Evolutionary conservation across 2,113 vertebrate genomes (phyloP).

Genomic region (Maylandia zebra): DNA sequence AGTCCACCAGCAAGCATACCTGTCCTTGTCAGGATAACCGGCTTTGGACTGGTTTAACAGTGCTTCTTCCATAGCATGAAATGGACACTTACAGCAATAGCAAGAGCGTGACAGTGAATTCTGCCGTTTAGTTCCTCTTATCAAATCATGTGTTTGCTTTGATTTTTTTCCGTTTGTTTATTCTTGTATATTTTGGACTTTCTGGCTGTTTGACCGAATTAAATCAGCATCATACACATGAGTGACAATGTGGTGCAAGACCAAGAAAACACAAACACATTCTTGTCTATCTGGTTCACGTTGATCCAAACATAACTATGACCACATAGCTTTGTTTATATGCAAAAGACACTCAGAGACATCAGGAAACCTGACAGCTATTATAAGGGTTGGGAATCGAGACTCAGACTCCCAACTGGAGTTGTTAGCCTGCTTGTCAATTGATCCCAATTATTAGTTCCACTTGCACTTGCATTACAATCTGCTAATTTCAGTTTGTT

Average conservation of each 20-base stretch:
- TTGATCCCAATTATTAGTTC: neutral
- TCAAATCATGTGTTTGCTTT: neutral
- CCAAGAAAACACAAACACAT: neutral
- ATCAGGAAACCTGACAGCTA: neutral
- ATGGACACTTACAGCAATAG: neutral
- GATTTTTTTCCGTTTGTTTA: neutral
- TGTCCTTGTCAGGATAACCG: neutral
- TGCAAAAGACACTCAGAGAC: neutral
- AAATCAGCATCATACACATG: neutral
- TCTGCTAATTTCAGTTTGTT: neutral
- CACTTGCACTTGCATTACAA: neutral
- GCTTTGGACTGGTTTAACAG: neutral
- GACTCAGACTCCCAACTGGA: neutral
- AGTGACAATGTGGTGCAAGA: neutral
- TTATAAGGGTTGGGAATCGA: neutral
- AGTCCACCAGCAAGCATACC: neutral
- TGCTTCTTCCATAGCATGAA: neutral
- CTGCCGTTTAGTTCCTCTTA: neutral
- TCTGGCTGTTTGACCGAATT: neutral
- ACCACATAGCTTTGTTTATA: neutral
- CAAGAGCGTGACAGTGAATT: neutral
- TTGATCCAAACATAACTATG: neutral
- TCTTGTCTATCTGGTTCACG: neutral
- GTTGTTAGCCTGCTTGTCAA: neutral
- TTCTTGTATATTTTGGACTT: neutral